These are phyloP conservation scores for Valencia hispanica DNA, from an alignment of 2,797 vertebrate species.

Conservation along the genomic window DNA sequence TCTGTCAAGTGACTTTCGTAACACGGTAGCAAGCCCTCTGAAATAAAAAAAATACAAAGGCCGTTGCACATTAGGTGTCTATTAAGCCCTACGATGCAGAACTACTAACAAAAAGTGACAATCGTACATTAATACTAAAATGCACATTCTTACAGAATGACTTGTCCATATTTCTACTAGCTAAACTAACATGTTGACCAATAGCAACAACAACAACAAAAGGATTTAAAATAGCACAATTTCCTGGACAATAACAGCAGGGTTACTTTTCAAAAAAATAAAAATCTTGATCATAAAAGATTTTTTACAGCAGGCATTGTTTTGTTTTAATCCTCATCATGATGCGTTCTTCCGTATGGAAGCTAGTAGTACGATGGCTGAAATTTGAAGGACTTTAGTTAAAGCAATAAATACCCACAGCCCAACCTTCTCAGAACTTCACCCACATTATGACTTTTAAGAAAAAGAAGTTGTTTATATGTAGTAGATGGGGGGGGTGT, in stretches of 20 bases:
- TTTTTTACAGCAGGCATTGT: conserved; percentile 50
- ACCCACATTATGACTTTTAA: conserved; percentile 20
- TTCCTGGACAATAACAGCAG: conserved; percentile 60
- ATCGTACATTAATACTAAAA: conserved; percentile 58
- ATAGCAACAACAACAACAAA: conserved; percentile 47
- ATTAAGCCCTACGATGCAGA: conserved; percentile 54
- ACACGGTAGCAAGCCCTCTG: conserved; percentile 42
- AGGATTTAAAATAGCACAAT: conserved; percentile 46
- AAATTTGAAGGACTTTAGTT: conserved; percentile 41
- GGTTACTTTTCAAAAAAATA: conserved; percentile 59
- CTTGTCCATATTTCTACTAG: conserved; percentile 70
- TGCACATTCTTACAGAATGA: conserved; percentile 79
- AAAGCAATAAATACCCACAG: conserved; percentile 67
- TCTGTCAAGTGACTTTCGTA: conserved; percentile 10
- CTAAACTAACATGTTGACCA: conserved; percentile 55
- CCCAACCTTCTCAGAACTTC: conserved; percentile 8
- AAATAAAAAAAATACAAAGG: conserved; percentile 71
- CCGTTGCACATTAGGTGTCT: conserved; percentile 50
- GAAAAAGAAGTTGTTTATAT: conserved; percentile 4
- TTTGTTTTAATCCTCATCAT: conserved; percentile 24
- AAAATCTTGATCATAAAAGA: conserved; percentile 46
- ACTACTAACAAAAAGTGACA: conserved; percentile 59
- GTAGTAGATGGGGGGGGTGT: conserved; percentile 2
- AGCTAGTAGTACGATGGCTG: conserved; percentile 28
- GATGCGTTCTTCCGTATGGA: conserved; percentile 20